These are phyloP conservation scores for Tipula confusa DNA, from an alignment of 2,888 invertebrate species.

Conservation along the genomic window DNA sequence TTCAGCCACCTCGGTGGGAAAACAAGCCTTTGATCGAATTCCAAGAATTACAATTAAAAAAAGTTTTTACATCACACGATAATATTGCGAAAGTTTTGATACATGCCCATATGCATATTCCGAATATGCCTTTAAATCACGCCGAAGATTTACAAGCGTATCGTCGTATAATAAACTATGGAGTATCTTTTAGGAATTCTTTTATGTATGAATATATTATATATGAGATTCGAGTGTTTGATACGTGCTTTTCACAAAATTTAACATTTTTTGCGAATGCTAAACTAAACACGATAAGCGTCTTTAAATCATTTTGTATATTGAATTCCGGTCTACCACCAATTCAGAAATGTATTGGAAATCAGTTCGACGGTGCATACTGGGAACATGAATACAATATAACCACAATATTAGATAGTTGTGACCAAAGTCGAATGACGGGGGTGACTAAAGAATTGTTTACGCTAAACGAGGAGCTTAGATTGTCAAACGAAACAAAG, in stretches of 20 bases:
- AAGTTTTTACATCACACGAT: not conserved
- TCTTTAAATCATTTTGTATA: not conserved
- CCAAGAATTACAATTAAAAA: not conserved
- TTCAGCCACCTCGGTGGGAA: too few relatives aligned
- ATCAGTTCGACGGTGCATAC: not conserved
- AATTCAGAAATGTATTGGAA: not conserved
- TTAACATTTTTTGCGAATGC: not conserved
- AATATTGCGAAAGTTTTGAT: not conserved
- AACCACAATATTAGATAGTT: not conserved
- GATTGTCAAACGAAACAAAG: not conserved
- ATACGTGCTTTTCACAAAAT: not conserved
- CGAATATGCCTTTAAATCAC: not conserved
- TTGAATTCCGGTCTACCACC: not conserved
- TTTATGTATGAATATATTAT: not conserved
- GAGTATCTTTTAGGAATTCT: not conserved
- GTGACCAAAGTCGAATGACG: not conserved
- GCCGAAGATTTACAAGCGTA: too few relatives aligned
- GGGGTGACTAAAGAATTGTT: not conserved
- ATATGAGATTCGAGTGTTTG: not conserved
- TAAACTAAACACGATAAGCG: not conserved
- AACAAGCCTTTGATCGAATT: not conserved
- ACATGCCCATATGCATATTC: not conserved
- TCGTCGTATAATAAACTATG: too few relatives aligned
- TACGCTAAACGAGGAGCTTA: not conserved
- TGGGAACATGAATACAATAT: not conserved